Conservation (phyloP, 1,140 invertebrate genomes). For the Penaeus indicus region DNA sequence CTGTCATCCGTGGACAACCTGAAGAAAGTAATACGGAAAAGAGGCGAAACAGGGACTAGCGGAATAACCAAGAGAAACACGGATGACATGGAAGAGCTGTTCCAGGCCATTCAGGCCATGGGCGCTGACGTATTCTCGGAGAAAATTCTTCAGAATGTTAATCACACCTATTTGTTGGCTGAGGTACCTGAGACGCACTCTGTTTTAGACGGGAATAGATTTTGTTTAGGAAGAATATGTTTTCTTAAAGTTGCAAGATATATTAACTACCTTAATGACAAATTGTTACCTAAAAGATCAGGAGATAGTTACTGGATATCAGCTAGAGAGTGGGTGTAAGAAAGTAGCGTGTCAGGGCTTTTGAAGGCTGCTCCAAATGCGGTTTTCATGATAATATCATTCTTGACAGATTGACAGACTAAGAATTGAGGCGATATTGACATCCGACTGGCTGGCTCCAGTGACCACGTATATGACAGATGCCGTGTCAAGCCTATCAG, state of each 20-base stretch:
- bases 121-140: slow-evolving; percentile 22
- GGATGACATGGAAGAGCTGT: slow-evolving; percentile 17
- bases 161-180: slow-evolving; percentile 35
- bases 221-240: too few relatives aligned
- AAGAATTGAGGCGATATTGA: slow-evolving; percentile 28
- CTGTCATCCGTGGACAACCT: not conserved
- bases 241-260: too few relatives aligned
- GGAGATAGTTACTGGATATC: too few relatives aligned
- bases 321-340: too few relatives aligned
- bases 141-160: slow-evolving; percentile 31
- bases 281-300: too few relatives aligned
- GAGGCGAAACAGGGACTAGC: not conserved
- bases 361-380: not conserved
- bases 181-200: not conserved
- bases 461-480: slow-evolving; percentile 13
- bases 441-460: slow-evolving; percentile 10
- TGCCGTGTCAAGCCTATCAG: slow-evolving; percentile 35
- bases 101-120: not conserved
- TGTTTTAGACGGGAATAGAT: too few relatives aligned
- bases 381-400: not conserved
- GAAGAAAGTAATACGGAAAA: slow-evolving; percentile 2
- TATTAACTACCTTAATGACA: too few relatives aligned
- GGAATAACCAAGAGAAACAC: not conserved
- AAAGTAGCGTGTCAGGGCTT: too few relatives aligned
- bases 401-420: slow-evolving; percentile 26